Evolutionary conservation across 2,113 vertebrate species (phyloP).

Genomic region (Protobothrops flavoviridis): DNA sequence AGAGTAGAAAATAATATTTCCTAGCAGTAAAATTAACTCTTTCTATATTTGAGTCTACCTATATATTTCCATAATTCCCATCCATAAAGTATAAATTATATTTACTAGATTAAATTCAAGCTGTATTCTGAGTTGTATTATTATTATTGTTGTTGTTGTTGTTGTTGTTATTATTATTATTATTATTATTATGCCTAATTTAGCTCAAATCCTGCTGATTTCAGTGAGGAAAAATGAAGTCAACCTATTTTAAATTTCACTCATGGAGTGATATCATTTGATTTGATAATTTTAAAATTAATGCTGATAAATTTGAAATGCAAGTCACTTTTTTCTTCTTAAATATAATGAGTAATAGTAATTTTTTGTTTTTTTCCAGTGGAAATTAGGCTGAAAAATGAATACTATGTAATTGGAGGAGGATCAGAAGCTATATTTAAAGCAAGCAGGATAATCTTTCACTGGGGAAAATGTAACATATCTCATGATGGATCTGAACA

Average conservation of each 20-base stretch:
- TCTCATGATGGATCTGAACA: constrained; percentile 94
- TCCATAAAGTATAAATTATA: background rate
- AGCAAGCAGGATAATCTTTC: constrained; percentile 90
- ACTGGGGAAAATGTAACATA: constrained; percentile 94
- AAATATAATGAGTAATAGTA: constrained; percentile 18
- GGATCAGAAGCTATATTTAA: constrained; percentile 83
- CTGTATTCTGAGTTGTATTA: background rate
- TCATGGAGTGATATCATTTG: constrained; percentile 1
- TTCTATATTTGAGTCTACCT: background rate
- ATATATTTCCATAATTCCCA: background rate
- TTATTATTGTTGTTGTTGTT: background rate
- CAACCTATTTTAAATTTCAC: background rate
- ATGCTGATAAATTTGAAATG: constrained; percentile 16
- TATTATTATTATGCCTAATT: background rate
- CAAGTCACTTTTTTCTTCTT: background rate
- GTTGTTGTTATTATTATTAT: too few species aligned
- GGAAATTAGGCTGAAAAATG: constrained; percentile 87
- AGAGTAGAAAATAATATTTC: background rate
- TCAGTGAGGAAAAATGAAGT: background rate
- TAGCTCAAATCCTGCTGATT: background rate
- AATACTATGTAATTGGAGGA: constrained; percentile 88
- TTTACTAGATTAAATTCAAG: background rate
- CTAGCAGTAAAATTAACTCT: background rate
- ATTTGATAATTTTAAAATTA: constrained; percentile 11
- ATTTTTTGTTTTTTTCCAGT: constrained; percentile 71